Base-by-base conservation (phyloP, 2,797 vertebrate species). In the Hemibagrus guttatus region DNA sequence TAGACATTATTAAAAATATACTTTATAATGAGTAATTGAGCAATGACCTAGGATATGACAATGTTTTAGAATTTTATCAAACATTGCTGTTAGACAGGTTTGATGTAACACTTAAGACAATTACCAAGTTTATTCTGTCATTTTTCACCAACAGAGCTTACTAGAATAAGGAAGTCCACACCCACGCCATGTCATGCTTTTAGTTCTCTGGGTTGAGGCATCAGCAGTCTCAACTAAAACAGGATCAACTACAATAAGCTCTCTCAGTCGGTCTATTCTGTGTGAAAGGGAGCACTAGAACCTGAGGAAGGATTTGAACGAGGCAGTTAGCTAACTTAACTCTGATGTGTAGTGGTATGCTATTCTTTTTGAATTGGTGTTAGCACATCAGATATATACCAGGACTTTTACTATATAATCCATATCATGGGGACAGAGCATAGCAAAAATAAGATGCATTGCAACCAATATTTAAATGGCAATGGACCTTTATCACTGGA, bases 371-470 rank as follows among this genome's bases (percentile, higher is more conserved):
- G 26, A 2, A 31, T 56, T 31, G 21, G 4, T 52, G 23, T 63
- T 76, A 84, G 71, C 80, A 79, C 63, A 56, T 13, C 19, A 54
- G 16, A 84, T 61, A 14, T 58, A 56, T 80, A 58, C 28, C 58
- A 42, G 17, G 1, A 46, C 6, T 31, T 16, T 86, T n/a, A 75
- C n/a, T 71, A 7, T 4, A 14, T 63, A 81, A 35, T 56, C 59
- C 35, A 91, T 85, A 90, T 59, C 13, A 95, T 95, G 95, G 95
- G 95, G 46, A 88, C 92, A 52, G 52, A 54, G 66, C 91, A 94
- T 56, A 95, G 94, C 92, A 94, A 87, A 5, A 90, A 94, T 0
- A 95, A 89, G 61, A 52, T 95, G 17, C 61, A 94, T 84, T 95
- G 93, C 86, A 95, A 92, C 88, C 92, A 91, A 28, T 95, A 93